A percentile compares a stretch with the other conserved stretches of the same genome.
phyloP scores from a whole-genome alignment of 2,888 invertebrate genomes.

The Synanthedon myopaeformis region DNA sequence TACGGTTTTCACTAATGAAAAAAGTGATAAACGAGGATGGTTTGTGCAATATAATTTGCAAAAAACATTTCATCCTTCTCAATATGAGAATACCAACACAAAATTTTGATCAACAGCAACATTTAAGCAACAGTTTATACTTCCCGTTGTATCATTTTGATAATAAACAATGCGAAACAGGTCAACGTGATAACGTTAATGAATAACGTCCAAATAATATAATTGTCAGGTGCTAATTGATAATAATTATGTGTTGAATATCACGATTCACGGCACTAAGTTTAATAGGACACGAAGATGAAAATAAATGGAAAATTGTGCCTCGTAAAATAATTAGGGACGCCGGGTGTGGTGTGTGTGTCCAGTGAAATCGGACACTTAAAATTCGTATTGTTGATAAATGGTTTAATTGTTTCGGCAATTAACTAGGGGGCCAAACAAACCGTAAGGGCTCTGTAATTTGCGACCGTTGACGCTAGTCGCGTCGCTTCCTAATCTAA shows the following conservation, averaged over 20 bases:
- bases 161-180: neutral
- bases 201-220: neutral
- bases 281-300: conserved; percentile 16
- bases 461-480: conserved; percentile 2
- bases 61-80: too few species aligned
- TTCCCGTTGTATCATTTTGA: too few species aligned
- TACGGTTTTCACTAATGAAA: too few species aligned
- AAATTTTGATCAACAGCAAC: too few species aligned
- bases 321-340: conserved; percentile 26
- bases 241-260: conserved; percentile 12
- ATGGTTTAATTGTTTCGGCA: conserved; percentile 15
- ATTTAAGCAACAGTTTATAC: too few species aligned
- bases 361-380: conserved; percentile 30
- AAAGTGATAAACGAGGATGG: too few species aligned
- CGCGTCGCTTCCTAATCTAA: too few species aligned
- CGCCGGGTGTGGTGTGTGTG: conserved; percentile 17
- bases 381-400: conserved; percentile 33
- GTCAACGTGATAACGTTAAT: neutral
- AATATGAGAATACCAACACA: too few species aligned
- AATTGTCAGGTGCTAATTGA: conserved; percentile 1
- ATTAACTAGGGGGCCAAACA: conserved; percentile 11
- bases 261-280: conserved; percentile 13
- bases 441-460: conserved; percentile 10
- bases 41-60: too few species aligned
- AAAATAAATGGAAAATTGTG: conserved; percentile 20